Conservation (phyloP, 2,888 invertebrate species). For the Linnaemya tessellans region DNA sequence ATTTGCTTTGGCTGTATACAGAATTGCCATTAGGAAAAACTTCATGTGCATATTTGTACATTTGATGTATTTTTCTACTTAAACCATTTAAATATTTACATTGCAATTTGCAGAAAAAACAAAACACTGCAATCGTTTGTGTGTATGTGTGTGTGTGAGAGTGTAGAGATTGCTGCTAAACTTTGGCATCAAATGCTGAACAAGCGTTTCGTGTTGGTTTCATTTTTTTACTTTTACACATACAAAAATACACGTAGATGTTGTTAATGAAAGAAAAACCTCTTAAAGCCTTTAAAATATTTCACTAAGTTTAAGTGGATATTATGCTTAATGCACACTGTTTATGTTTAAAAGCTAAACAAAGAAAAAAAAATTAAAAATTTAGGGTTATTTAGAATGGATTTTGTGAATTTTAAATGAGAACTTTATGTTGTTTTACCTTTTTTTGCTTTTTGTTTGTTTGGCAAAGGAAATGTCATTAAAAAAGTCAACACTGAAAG, state of each 20-base stretch:
- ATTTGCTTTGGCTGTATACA: constrained; percentile 18
- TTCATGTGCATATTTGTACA: constrained; percentile 49
- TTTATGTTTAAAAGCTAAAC: constrained; percentile 21
- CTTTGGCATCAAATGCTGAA: constrained; percentile 38
- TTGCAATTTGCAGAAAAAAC: constrained; percentile 50
- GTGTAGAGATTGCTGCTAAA: neutral
- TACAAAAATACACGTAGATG: neutral
- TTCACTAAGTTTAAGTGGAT: constrained; percentile 38
- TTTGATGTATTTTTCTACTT: constrained; percentile 61
- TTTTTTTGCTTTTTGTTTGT: neutral
- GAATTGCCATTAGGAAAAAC: constrained; percentile 53
- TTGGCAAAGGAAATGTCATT: constrained; percentile 13
- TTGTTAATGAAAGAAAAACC: constrained; percentile 46
- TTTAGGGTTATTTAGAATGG: constrained; percentile 38
- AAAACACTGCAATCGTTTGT: constrained; percentile 4
- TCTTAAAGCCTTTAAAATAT: constrained; percentile 44
- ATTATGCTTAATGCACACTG: constrained; percentile 48
- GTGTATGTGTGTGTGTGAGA: neutral
- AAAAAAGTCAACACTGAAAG: constrained; percentile 10
- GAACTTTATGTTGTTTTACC: neutral
- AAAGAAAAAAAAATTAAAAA: constrained; percentile 23
- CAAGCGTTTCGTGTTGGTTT: neutral
- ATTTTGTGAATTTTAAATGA: constrained; percentile 23
- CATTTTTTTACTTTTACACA: neutral
- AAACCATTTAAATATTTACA: constrained; percentile 64